A percentile compares a stretch with the other conserved stretches of the same genome.
Evolutionary conservation across 2,113 vertebrate species (phyloP).

Genomic region (Apistogramma diplotaenia): DNA sequence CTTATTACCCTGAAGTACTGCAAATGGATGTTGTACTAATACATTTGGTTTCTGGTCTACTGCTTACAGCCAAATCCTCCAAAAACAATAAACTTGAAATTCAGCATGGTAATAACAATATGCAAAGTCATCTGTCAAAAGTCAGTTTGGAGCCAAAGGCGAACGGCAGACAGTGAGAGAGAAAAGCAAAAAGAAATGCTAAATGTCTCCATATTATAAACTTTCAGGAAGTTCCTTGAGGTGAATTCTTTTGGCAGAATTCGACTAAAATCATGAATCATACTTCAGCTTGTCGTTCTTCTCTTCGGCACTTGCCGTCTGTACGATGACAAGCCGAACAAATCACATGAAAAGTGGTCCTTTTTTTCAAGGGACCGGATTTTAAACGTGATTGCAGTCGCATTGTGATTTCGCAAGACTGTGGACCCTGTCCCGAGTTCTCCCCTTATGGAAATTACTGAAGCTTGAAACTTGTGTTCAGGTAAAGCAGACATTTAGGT

Average conservation of each 20-base stretch:
- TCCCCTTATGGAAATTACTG: conserved; percentile 51
- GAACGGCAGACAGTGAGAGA: conserved; percentile 23
- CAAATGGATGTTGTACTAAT: conserved; percentile 47
- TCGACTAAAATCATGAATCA: conserved; percentile 50
- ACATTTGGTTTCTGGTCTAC: conserved; percentile 34
- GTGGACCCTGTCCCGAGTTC: not conserved
- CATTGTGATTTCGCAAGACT: conserved; percentile 36
- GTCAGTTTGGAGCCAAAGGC: conserved; percentile 53
- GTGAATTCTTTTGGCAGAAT: conserved; percentile 50
- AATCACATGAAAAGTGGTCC: conserved; percentile 17
- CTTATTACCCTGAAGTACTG: conserved; percentile 42
- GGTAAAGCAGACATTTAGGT: conserved; percentile 20
- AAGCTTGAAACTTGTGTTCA: conserved; percentile 26
- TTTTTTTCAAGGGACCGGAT: conserved; percentile 27
- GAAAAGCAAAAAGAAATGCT: conserved; percentile 34
- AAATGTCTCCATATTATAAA: conserved; percentile 57
- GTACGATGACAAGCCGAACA: conserved; percentile 42
- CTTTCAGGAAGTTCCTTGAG: conserved; percentile 44
- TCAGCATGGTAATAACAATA: conserved; percentile 52
- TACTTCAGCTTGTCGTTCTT: not conserved
- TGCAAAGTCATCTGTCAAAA: conserved; percentile 65
- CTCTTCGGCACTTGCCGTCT: not conserved
- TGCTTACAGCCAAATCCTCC: conserved; percentile 47
- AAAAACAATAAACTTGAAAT: conserved; percentile 64
- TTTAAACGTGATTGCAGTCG: conserved; percentile 48